phyloP scores from a whole-genome alignment of 1,140 invertebrate species.

The Oryctes rhinoceros region DNA sequence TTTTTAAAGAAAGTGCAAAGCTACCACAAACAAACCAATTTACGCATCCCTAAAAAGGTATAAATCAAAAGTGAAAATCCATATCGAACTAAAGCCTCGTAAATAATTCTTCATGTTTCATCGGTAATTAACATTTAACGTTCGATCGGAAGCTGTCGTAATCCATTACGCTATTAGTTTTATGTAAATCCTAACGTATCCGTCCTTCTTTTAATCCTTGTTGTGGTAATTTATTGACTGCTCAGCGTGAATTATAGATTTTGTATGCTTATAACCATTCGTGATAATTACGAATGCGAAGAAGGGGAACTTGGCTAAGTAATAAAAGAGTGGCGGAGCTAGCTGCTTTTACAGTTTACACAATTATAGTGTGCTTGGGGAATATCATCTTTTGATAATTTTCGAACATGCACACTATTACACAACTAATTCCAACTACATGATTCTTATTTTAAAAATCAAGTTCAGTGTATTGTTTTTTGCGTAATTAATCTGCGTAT shows the following conservation, averaged over 20 bases:
- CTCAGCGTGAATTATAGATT: slow-evolving; percentile 17
- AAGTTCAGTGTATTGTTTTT: too few relatives aligned
- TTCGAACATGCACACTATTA: too few relatives aligned
- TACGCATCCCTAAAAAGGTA: neutral
- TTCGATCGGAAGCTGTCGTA: slow-evolving; percentile 27
- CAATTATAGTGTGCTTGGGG: too few relatives aligned
- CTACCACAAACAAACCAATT: neutral
- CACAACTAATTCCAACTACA: too few relatives aligned
- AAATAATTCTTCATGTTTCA: slow-evolving; percentile 34
- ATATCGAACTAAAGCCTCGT: slow-evolving; percentile 6
- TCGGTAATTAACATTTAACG: slow-evolving; percentile 34
- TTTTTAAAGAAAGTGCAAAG: neutral
- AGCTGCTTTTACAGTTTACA: too few relatives aligned
- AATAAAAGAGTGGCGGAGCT: too few relatives aligned
- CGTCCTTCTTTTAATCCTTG: neutral
- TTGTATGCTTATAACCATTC: neutral
- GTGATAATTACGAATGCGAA: neutral
- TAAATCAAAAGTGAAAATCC: slow-evolving; percentile 2
- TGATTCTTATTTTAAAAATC: too few relatives aligned
- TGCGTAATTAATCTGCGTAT: too few relatives aligned
- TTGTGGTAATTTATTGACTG: slow-evolving; percentile 19
- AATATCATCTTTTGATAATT: too few relatives aligned
- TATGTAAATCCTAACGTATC: slow-evolving; percentile 27
- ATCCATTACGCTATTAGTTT: slow-evolving; percentile 31
- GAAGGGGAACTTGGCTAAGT: too few relatives aligned